Base-by-base conservation (phyloP, 2,113 vertebrate genomes). In the Triplophysa rosa region DNA sequence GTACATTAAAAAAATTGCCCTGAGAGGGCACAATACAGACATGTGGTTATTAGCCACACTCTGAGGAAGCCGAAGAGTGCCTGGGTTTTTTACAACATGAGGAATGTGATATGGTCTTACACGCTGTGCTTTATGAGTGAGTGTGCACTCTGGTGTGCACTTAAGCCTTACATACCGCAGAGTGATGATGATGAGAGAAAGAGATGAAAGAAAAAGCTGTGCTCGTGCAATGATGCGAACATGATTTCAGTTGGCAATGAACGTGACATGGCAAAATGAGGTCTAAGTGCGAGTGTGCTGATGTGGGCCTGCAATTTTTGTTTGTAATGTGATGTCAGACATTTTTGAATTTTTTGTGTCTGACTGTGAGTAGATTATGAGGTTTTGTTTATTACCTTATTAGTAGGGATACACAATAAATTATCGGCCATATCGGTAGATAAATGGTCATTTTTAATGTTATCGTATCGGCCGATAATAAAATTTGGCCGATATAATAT, bases 31-130 rank as follows among this genome's bases (percentile, higher is more conserved):
- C 56, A 58, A 42, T 67, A 69, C 26, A 76, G 23, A 62, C 26
- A 81, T 76, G 52, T 76, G 65, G 72, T 76, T 81, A 63, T 80
- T 19, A 68, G 80, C 65, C 67, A 9, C 21, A 68, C 56, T 23
- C 80, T 29, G 40, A 68, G 63, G 24, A 75, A 66, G 54, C 7
- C 19, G 8, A 56, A 56, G 52, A 62, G 54, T 2, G 13, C 19
- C n/a, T 3, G 52, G 23, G 37, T 62, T 37, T 81, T 68, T 75
- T 33, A 62, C 42, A 73, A 56, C 52, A 72, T 67, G 33, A 37
- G 33, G 33, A 37, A 37, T 37, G 24, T 24, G 14, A 62, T n/a
- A 52, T 5, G 16, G 19, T 12, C 74, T 19, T 23, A 24, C 13
- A 37, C 12, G 21, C 26, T 69, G 19, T 21, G n/a, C 54, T 40